These are phyloP conservation scores for Tetranychus cinnabarinus DNA, from an alignment of 1,140 invertebrate species.

Conservation along the genomic window DNA sequence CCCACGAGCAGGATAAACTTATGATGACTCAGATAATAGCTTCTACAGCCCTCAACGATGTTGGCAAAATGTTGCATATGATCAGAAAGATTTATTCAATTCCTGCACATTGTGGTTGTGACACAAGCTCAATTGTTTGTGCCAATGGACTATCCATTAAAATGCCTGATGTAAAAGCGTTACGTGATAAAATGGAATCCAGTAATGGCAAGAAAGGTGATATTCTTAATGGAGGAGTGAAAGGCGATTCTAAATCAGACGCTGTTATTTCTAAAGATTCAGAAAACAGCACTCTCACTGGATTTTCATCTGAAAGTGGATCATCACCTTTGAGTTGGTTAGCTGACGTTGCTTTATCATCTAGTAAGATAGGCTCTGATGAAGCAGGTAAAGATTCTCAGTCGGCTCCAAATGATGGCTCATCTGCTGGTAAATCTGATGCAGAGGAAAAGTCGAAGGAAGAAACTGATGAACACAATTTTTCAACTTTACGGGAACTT, in stretches of 20 bases:
- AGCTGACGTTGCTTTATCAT: conserved; percentile 37
- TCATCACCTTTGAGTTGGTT: conserved; percentile 36
- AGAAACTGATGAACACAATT: conserved; percentile 38
- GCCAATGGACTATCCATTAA: not conserved
- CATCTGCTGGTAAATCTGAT: not conserved
- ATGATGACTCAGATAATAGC: conserved; percentile 90
- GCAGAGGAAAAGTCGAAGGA: conserved; percentile 5
- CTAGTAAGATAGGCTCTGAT: conserved; percentile 22
- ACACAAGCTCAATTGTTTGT: conserved; percentile 11
- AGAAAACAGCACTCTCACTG: conserved; percentile 6
- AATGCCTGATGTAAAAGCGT: not conserved
- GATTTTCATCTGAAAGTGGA: conserved; percentile 24
- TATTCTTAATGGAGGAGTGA: conserved; percentile 10
- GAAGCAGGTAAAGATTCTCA: conserved; percentile 3
- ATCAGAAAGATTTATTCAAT: conserved; percentile 50
- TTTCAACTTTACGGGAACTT: conserved; percentile 54
- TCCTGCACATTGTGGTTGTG: conserved; percentile 47
- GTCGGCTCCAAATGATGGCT: not conserved
- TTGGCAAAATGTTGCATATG: conserved; percentile 50
- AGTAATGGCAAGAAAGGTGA: not conserved
- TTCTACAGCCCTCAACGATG: conserved; percentile 47
- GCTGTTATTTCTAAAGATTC: conserved; percentile 19
- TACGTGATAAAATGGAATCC: not conserved
- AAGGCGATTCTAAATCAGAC: conserved; percentile 17
- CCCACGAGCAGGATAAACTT: conserved; percentile 56